Evolutionary conservation across 2,888 invertebrate species (phyloP).

Genomic region (Sclerodermus sp.): DNA sequence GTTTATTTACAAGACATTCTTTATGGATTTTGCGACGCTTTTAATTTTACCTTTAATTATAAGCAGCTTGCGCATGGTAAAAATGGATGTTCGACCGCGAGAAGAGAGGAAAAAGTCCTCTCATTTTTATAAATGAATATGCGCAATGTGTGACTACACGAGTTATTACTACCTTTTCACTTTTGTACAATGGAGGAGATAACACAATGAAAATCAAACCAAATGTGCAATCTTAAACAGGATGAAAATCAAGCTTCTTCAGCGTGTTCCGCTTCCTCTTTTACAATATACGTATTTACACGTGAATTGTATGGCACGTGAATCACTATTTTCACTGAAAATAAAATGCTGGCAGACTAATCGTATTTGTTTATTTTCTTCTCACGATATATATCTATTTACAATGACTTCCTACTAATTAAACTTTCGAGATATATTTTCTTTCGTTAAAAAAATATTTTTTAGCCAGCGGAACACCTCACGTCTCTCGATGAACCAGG

Average conservation of each 20-base stretch:
- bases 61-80: no score
- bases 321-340: no score
- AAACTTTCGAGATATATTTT: conserved; percentile 12
- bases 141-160: no score
- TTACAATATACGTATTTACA: neutral
- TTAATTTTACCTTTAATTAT: no score
- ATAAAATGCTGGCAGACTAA: no score
- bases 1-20: conserved; percentile 41
- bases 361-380: no score
- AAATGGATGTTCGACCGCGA: no score
- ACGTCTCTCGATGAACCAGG: conserved; percentile 11
- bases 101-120: no score
- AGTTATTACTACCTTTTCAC: no score
- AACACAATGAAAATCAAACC: conserved; percentile 12
- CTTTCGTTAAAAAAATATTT: conserved; percentile 29
- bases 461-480: conserved; percentile 23
- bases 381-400: conserved; percentile 3
- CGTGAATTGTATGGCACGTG: no score
- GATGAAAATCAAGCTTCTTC: conserved; percentile 17
- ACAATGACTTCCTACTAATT: conserved; percentile 11
- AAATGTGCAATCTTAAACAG: neutral
- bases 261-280: conserved; percentile 24
- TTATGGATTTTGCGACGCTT: conserved; percentile 16
- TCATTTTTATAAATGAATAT: no score
- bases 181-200: conserved; percentile 32